Base-by-base conservation (phyloP, 2,113 vertebrate species). In the Ciconia maguari region DNA sequence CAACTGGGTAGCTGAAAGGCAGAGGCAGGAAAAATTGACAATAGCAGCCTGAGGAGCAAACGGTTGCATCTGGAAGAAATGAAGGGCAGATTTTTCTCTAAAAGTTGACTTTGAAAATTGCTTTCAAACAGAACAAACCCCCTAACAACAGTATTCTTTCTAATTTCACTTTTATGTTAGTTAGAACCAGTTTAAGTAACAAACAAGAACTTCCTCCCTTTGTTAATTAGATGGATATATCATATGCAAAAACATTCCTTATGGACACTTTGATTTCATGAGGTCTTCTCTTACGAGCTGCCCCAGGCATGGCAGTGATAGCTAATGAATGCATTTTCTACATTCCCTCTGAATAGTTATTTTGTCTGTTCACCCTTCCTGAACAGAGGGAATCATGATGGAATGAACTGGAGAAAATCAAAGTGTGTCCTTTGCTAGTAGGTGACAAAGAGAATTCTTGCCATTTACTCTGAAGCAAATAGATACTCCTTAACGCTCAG, bases 51-150 rank as follows among this genome's bases (percentile, higher is more conserved):
- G 82, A 93, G 90, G 87, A 94, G 69, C 77, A 93, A 96, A 76
- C 22, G 72, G 20, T 77, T 86, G 84, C 94, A 96, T 97, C 96
- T 98, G 96, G 92, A 97, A 97, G 89, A 93, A 98, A 97, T 96
- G 94, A 98, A 89, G 96, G 65, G 30, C 74, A 94, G 83, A 97
- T 96, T 97, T 96, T 96, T 83, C 74, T 92, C 75, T 91, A 84
- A 79, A 97, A 95, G 44, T 94, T 97, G 82, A 86, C 90, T 98
- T 98, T 97, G 93, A 97, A 97, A 96, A 96, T 89, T 95, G 74
- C 38, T 96, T 97, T 96, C 87, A 87, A 93, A 92, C 38, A 79
- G 75, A 96, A 84, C 29, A 89, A 93, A 62, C 29, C 41, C 51
- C 81, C 61, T 84, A 93, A 94, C 64, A 94, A 83, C 64, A 92